Evolutionary conservation across 2,113 vertebrate species (phyloP).

Genomic region (Scophthalmus maximus): DNA sequence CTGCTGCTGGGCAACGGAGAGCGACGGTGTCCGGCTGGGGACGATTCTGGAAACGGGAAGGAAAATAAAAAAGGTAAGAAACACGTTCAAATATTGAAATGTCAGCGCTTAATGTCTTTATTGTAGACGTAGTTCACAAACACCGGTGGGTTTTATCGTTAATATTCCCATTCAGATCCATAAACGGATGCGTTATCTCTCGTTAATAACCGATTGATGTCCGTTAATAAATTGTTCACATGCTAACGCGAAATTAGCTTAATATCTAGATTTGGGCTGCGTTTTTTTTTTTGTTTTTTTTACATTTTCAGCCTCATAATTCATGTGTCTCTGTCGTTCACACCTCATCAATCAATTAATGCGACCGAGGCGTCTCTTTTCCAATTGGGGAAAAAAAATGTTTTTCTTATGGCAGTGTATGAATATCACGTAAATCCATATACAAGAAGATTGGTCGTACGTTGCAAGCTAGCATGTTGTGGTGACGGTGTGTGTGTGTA

Average conservation of each 20-base stretch:
- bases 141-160: background rate
- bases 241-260: background rate
- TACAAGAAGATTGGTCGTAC: background rate
- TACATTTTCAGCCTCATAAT: background rate
- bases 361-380: background rate
- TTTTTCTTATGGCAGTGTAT: background rate
- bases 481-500: background rate
- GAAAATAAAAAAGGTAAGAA: constrained; percentile 52
- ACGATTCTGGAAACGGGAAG: constrained; percentile 34
- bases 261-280: too few relatives aligned
- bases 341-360: background rate
- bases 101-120: background rate
- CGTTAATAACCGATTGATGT: too few relatives aligned
- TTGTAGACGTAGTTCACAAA: background rate
- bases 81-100: accelerated
- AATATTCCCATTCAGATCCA: background rate
- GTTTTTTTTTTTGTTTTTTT: too few relatives aligned
- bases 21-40: constrained; percentile 6
- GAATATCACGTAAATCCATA: background rate
- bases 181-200: background rate
- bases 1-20: constrained; percentile 50
- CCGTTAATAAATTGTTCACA: too few relatives aligned
- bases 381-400: background rate
- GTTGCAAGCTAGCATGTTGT: constrained; percentile 8
- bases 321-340: background rate